Base-by-base conservation (phyloP, 2,888 invertebrate genomes). In the Dynastes maya region DNA sequence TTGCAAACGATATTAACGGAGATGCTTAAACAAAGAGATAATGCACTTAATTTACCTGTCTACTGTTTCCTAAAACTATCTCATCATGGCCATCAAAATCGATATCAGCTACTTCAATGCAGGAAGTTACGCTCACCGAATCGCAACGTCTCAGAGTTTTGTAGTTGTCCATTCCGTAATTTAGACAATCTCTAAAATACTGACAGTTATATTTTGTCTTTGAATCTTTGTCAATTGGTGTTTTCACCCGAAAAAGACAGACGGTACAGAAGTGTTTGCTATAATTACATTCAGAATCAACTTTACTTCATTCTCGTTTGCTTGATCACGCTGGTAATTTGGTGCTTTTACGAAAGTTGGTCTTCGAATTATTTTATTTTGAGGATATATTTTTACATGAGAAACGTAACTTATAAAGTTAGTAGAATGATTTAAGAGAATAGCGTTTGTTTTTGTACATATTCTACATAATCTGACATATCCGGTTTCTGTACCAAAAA, bases 21-120 rank as follows among this genome's bases (percentile, higher is more conserved):
- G 32, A 5, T 37, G 45, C 8, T 45, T 45, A 45, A 45, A 45
- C 45, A 8, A 9, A 55, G 6, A 27, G 9, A 27, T 11, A 37
- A 37, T 37, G 32, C 5, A 5, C 32, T 37, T 37, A 37, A 68
- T 29, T 68, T 58, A 79, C 79, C 68, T 79, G 77, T 74, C 76
- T 92, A 86, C 93, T 94, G 9, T 92, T 94, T 76, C 94, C 94
- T 51, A 95, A 87, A 29, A 94, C 84, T 78, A 95, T 91, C 89
- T 94, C 94, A 83, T 92, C 91, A 77, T 89, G 86, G 0, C 93
- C 93, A 87, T 94, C 94, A 89, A 94, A 92, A 86, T 94, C 93
- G 72, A 94, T 89, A 86, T 95, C 94, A 5, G 92, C 92, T 11
- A 92, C 89, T 84, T 91, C 91, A 49, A 91, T 90, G 82, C 92